Evolutionary conservation across 2,113 vertebrate species (phyloP), one percentile per base, ranked within the genome.

Genomic region (Haplochromis vanheusdeni): DNA sequence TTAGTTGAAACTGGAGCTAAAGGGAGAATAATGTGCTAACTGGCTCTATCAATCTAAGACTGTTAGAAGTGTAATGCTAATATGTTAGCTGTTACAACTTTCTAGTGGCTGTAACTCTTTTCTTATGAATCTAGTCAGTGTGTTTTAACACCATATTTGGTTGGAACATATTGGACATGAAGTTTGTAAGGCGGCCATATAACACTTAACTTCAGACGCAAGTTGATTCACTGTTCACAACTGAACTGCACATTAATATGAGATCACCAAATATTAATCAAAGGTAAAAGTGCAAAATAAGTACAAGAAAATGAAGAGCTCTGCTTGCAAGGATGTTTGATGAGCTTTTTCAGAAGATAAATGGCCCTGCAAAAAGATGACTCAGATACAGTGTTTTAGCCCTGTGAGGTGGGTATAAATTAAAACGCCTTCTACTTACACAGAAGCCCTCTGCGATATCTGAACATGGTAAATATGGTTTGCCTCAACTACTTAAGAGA

Each of bases 251-350:
- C n/a, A 77, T 89, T 35, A 83, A 70, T 54, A 84, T 92, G 84
- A 91, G 33, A 80, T 92, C 88, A 92, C 19, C 12, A 19, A 31
- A 42, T 47, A 90, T 83, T 83, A 84, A 90, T 94, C 88, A 86
- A 37, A 42, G 19, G 56, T 54, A 86, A 70, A 26, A 16, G 54
- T 55, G 33, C 28, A 56, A 70, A 62, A 83, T 51, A 58, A 70
- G 77, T 21, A 5, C 4, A 55, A 55, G 40, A 79, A 51, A 85
- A 80, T 84, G 19, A 86, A 88, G 56, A 73, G 79, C 12, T 11
- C 42, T 82, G 80, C 73, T 77, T 77, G 26, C 45, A 33, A 13
- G 45, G 45, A 6, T 51, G 73, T 77, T 77, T 73, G 31, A 91
- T 79, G 52, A 80, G 54, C 21, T 51, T 68, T 35, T 84, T 81